Evolutionary conservation across 1,140 invertebrate genomes (phyloP), one percentile per base, ranked within the genome.

Genomic region (Harpegnathos saltator): DNA sequence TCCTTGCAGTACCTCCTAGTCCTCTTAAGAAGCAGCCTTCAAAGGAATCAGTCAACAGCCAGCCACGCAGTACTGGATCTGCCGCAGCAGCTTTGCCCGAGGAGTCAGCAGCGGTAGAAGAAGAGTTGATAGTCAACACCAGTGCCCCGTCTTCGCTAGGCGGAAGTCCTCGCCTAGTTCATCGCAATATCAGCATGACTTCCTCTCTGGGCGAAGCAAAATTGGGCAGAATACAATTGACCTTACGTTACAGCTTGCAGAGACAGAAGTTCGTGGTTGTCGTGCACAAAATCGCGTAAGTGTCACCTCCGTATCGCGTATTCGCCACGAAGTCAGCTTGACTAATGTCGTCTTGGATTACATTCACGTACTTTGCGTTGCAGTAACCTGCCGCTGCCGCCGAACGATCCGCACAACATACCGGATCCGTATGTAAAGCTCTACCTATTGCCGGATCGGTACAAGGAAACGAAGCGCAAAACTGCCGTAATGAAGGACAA

Each of bases 341-440:
- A 14, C 29, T 14, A 17, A 56, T 26, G 52, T 38, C 7, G 19
- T 24, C 19, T 29, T 15, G 48, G 14, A 3, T 58, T 0, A 9
- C 9, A 69, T 58, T 4, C 22, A n/a, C 22, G 29, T 14, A 69
- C 61, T 81, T 83, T 71, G 17, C 52, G 84, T 94, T 95, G 17
- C 91, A 97, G 97, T 82, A 97, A 98, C 94, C 95, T 99, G 78
- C 97, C 98, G 5, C 92, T 98, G 24, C 93, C 93, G 9, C 85
- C 84, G 50, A 98, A 97, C 87, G 98, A 98, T 94, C 97, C 97
- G 19, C 96, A 96, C 69, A 98, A 98, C 92, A 96, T 99, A 87
- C 98, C 98, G 0, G 98, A 99, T 95, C 98, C 98, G 0, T 99
- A 99, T 92, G 98, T 99, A 0, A 98, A 99, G 91, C 93, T 99